These are phyloP conservation scores for Calidris pugnax DNA, from an alignment of 2,113 vertebrate species.

Conservation along the genomic window DNA sequence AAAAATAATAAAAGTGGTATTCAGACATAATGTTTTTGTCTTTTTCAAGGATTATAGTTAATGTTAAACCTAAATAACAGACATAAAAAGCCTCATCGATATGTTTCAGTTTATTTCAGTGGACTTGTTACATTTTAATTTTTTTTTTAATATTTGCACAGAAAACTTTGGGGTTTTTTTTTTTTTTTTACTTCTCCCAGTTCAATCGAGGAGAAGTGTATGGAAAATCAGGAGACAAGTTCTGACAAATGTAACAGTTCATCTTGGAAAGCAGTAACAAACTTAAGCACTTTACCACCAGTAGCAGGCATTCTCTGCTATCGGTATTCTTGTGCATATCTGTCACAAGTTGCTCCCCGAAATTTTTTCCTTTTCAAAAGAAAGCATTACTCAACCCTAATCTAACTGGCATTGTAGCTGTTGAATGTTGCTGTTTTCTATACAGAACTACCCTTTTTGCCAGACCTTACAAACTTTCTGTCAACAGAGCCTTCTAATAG, in stretches of 20 bases:
- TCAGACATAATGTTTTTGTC: neutral
- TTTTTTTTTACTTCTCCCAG: neutral
- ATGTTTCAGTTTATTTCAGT: neutral
- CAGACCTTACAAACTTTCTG: neutral
- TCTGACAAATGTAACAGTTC: neutral
- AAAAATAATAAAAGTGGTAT: neutral
- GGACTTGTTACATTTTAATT: neutral
- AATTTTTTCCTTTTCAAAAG: neutral
- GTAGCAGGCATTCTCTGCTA: neutral
- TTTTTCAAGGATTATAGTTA: neutral
- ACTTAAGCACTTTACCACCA: neutral
- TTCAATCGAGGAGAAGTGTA: neutral
- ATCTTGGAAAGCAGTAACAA: neutral
- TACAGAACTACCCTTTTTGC: neutral
- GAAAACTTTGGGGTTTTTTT: rapidly evolving
- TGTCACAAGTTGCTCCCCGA: neutral
- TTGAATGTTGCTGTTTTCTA: neutral
- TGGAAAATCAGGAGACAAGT: neutral
- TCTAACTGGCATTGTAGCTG: neutral
- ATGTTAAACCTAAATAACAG: neutral
- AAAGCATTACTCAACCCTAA: neutral
- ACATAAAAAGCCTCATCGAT: neutral
- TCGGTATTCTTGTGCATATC: neutral
- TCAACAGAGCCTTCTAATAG: neutral
- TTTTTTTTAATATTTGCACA: neutral